These are phyloP conservation scores for Nesogale talazaci DNA, from an alignment of 2,113 vertebrate genomes.

Conservation along the genomic window DNA sequence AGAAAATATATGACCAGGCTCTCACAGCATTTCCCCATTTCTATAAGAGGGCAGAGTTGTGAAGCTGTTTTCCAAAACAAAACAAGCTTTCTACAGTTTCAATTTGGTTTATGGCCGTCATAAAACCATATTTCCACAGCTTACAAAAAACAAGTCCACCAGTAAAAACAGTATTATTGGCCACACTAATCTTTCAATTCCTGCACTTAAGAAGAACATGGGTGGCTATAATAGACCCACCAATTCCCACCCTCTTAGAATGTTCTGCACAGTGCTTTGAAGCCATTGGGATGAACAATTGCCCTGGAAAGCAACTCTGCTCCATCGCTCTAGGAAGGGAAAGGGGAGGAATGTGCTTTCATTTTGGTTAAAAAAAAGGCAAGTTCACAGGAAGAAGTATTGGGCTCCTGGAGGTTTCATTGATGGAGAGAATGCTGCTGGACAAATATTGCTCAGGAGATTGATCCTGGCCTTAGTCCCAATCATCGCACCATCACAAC, in stretches of 20 bases:
- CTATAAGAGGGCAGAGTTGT: background rate
- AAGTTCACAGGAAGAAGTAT: background rate
- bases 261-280: background rate
- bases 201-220: background rate
- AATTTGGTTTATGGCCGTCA: slow-evolving; percentile 59
- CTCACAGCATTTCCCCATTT: slow-evolving; percentile 13
- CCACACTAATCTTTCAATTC: slow-evolving; percentile 25
- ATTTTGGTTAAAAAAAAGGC: background rate
- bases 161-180: slow-evolving; percentile 40
- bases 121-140: slow-evolving; percentile 48
- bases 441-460: slow-evolving; percentile 89
- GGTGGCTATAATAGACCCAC: background rate
- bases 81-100: slow-evolving; percentile 42
- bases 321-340: slow-evolving; percentile 68
- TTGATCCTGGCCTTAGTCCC: slow-evolving; percentile 90
- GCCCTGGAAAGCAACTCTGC: slow-evolving; percentile 45
- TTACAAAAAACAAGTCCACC: slow-evolving; percentile 47
- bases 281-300: slow-evolving; percentile 63
- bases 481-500: slow-evolving; percentile 88
- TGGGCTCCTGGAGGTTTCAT: slow-evolving; percentile 76
- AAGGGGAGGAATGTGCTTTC: background rate
- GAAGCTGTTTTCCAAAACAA: slow-evolving; percentile 44
- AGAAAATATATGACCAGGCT: slow-evolving; percentile 1
- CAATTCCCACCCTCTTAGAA: slow-evolving; percentile 12
- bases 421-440: slow-evolving; percentile 92